Base-by-base conservation (phyloP, 2,113 vertebrate genomes). In the Cephalophus harveyi region DNA sequence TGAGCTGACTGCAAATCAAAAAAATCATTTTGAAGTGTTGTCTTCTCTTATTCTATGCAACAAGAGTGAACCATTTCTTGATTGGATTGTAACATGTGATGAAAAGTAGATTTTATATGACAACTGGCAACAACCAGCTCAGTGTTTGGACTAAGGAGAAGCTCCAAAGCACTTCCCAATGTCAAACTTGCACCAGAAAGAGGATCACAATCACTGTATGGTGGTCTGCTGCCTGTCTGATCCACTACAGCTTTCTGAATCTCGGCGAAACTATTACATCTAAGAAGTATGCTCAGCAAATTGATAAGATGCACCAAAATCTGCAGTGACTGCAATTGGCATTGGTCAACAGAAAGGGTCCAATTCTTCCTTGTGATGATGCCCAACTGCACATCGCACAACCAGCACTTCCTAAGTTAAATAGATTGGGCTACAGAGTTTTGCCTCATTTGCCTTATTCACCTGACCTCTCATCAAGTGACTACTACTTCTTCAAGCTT, bases 191-290 rank as follows among this genome's bases (percentile, higher is more conserved):
- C 5, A 40, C 67, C 67, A 36, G 23, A 23, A 23, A 71, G 23
- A 40, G 2, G 19, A 40, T 71, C 67, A 40, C 19, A 23, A 36
- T 71, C n/a, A 40, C 67, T 71, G n/a, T 40, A 6, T 40, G 10
- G n/a, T 71, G 10, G 67, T 71, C 9, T 40, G 19, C 67, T 40
- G n/a, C 67, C 67, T 71, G 67, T 71, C 10, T 71, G 67, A 71
- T 40, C n/a, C 67, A 71, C 67, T 40, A 71, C 19, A 23, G n/a
- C 67, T 71, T 71, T 40, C 67, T 71, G 67, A 71, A 40, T 71
- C 19, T 10, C 0, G 0, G n/a, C 0, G 0, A 71, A 71, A 71
- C 67, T 40, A 40, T 40, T 40, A 40, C n/a, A 40, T 40, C 19
- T 71, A 40, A 40, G 67, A 71, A 71, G n/a, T 23, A 71, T 71